Evolutionary conservation across 2,888 invertebrate species (phyloP).

Genomic region (Muschampia plurimacula): DNA sequence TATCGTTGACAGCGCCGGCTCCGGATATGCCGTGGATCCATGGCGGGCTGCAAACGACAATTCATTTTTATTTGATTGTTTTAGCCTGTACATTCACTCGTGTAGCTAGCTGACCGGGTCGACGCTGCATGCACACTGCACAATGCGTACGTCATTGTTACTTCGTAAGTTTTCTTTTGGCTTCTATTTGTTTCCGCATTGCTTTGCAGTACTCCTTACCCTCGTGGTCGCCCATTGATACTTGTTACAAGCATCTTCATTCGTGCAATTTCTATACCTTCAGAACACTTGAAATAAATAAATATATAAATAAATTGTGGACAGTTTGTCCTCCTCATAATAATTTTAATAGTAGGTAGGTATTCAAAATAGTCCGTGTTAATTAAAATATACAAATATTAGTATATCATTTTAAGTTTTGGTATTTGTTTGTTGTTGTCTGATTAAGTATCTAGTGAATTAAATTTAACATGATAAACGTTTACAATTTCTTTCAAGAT

Average conservation of each 20-base stretch:
- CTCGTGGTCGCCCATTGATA: neutral
- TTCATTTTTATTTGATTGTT: conserved; percentile 57
- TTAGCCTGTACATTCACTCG: conserved; percentile 69
- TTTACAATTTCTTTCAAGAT: neutral
- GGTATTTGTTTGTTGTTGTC: no score
- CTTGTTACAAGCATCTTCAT: neutral
- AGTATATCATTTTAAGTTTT: no score
- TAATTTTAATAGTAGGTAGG: no score
- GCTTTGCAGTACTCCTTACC: conserved; percentile 39
- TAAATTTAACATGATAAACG: no score
- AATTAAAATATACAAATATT: no score
- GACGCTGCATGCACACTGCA: conserved; percentile 76
- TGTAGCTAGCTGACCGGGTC: conserved; percentile 72
- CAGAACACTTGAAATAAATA: neutral
- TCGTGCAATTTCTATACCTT: neutral
- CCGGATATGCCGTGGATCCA: neutral
- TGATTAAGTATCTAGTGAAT: no score
- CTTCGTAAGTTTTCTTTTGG: conserved; percentile 40
- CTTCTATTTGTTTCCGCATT: conserved; percentile 40
- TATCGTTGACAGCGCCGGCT: conserved; percentile 21
- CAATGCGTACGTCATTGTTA: conserved; percentile 65
- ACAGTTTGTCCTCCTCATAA: no score
- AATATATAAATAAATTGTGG: neutral
- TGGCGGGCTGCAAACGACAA: conserved; percentile 29
- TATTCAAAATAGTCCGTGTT: no score